Evolutionary conservation across 2,113 vertebrate genomes (phyloP).

Genomic region (Electrona antarctica): DNA sequence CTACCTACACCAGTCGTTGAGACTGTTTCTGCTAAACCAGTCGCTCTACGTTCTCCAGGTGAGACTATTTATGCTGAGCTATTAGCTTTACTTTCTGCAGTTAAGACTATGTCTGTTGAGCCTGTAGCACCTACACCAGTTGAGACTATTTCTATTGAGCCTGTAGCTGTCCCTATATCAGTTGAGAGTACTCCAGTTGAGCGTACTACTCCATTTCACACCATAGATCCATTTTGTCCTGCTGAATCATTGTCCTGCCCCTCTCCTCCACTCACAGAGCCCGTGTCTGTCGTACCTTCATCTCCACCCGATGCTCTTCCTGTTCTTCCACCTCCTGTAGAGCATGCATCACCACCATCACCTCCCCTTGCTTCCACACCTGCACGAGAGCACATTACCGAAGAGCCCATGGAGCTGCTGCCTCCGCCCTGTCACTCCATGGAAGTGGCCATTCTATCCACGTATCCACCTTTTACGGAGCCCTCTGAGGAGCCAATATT

Average conservation of each 20-base stretch:
- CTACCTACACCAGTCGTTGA: neutral
- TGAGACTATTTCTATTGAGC: constrained; percentile 6
- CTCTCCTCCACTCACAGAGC: neutral
- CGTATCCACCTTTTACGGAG: constrained; percentile 15
- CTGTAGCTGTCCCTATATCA: neutral
- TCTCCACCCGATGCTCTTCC: neutral
- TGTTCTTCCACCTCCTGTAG: constrained; percentile 14
- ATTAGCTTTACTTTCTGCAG: neutral
- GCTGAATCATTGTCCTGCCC: constrained; percentile 7
- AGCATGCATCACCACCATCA: constrained; percentile 13
- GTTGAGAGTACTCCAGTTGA: neutral
- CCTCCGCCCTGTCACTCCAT: constrained; percentile 26
- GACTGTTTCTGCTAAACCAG: constrained; percentile 2
- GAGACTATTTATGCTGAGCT: constrained; percentile 13
- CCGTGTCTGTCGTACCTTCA: neutral
- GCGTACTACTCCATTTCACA: neutral
- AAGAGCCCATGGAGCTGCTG: constrained; percentile 24
- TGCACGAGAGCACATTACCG: constrained; percentile 15
- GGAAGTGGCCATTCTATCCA: constrained; percentile 26
- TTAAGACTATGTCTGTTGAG: constrained; percentile 1
- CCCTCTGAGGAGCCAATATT: constrained; percentile 17
- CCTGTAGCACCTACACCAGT: neutral
- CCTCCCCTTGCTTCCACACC: neutral
- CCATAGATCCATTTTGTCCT: neutral
- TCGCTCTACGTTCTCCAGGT: constrained; percentile 1